Conservation (phyloP, 2,888 invertebrate species). For the Megamerina dolium region DNA sequence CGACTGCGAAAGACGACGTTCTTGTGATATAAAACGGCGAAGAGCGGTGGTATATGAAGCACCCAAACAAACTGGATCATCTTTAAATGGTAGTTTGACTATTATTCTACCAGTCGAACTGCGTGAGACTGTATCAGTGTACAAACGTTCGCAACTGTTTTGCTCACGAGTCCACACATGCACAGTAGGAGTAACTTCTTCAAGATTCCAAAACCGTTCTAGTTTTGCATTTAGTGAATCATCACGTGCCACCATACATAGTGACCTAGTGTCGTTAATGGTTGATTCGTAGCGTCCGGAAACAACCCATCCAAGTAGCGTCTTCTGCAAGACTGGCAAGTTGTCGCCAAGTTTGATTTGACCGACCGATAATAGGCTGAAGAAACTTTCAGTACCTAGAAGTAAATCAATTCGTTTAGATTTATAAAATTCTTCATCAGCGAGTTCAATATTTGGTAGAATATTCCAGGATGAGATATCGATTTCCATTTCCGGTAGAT, state of each 20-base stretch:
- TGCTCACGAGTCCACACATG: background rate
- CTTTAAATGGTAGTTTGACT: slow-evolving; percentile 5
- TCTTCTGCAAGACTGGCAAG: slow-evolving; percentile 21
- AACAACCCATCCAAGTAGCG: slow-evolving; percentile 21
- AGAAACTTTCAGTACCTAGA: slow-evolving; percentile 19
- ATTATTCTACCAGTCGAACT: background rate
- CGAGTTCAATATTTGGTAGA: slow-evolving; percentile 2
- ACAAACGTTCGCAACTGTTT: background rate
- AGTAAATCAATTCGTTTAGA: slow-evolving; percentile 18
- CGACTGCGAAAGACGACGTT: slow-evolving; percentile 11
- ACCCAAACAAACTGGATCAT: slow-evolving; percentile 1
- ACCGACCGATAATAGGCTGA: slow-evolving; percentile 17
- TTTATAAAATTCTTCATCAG: slow-evolving; percentile 19
- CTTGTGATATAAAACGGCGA: slow-evolving; percentile 13
- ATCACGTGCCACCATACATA: slow-evolving; percentile 7
- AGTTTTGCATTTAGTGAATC: slow-evolving; percentile 1
- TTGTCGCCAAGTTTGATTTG: slow-evolving; percentile 18
- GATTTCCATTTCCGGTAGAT: slow-evolving; percentile 20
- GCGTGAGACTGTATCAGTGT: slow-evolving; percentile 1
- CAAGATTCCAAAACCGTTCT: background rate
- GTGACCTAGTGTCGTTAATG: background rate
- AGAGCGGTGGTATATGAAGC: slow-evolving; percentile 6
- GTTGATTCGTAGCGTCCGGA: slow-evolving; percentile 5
- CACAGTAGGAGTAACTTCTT: background rate
- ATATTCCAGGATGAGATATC: background rate